These are phyloP conservation scores for Drosophila melanica DNA, from an alignment of 1,140 invertebrate species.

Conservation along the genomic window DNA sequence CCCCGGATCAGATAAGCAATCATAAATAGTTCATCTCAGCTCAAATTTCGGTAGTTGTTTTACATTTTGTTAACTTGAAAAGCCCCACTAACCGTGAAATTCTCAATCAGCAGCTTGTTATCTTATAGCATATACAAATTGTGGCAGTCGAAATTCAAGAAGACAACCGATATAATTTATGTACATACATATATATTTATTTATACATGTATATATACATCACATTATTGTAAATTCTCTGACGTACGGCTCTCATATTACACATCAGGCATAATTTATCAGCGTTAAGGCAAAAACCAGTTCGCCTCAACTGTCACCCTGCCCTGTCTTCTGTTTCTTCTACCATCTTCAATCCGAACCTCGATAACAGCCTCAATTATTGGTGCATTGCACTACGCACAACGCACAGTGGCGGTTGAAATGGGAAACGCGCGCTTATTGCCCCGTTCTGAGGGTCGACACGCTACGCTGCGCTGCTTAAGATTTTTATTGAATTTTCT, in stretches of 20 bases:
- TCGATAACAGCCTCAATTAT: slow-evolving; percentile 53
- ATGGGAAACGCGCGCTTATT: slow-evolving; percentile 30
- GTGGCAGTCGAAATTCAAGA: not conserved
- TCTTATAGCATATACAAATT: slow-evolving; percentile 23
- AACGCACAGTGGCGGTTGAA: slow-evolving; percentile 61
- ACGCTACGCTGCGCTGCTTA: slow-evolving; percentile 8
- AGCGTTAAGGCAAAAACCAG: slow-evolving; percentile 63
- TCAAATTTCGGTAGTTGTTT: slow-evolving; percentile 20
- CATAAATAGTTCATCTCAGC: slow-evolving; percentile 6
- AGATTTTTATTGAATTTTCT: slow-evolving; percentile 73
- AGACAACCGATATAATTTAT: slow-evolving; percentile 23
- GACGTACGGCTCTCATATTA: slow-evolving; percentile 51
- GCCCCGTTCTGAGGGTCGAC: slow-evolving; percentile 25
- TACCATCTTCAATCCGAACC: slow-evolving; percentile 3
- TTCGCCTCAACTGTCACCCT: slow-evolving; percentile 37
- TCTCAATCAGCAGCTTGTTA: slow-evolving; percentile 17
- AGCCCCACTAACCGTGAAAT: slow-evolving; percentile 35
- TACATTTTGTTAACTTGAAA: slow-evolving; percentile 22
- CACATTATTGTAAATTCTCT: slow-evolving; percentile 51
- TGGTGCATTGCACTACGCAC: slow-evolving; percentile 41
- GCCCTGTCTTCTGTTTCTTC: not conserved
- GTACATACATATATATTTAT: not conserved
- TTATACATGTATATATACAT: slow-evolving; percentile 1
- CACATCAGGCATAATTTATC: slow-evolving; percentile 63
- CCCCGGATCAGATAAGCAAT: not conserved